Evolutionary conservation across 2,113 vertebrate genomes (phyloP).

Genomic region (Aptenodytes forsteri): DNA sequence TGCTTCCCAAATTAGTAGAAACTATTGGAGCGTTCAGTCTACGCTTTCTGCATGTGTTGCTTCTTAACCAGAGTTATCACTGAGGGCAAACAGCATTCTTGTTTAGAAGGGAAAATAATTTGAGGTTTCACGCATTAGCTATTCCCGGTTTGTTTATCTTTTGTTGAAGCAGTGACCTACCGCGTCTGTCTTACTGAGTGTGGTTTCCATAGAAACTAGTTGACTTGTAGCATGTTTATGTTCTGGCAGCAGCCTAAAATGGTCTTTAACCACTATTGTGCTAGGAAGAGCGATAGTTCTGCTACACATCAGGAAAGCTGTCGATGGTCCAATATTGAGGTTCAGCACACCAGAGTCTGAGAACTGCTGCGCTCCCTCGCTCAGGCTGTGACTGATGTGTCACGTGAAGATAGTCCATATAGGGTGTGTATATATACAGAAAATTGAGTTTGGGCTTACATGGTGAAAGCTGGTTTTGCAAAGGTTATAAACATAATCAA

Average conservation of each 20-base stretch:
- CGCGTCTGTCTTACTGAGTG: not conserved
- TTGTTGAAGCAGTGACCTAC: not conserved
- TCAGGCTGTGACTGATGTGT: not conserved
- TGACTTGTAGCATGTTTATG: not conserved
- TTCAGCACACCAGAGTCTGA: not conserved
- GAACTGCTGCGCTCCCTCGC: not conserved
- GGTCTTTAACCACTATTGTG: not conserved
- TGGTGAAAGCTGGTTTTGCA: not conserved
- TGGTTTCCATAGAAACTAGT: not conserved
- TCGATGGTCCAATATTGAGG: fast-evolving
- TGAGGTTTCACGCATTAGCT: not conserved
- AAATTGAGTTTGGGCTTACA: not conserved
- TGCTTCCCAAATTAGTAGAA: not conserved
- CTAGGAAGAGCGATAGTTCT: not conserved
- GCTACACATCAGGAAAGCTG: not conserved
- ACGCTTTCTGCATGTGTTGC: fast-evolving
- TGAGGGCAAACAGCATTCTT: not conserved
- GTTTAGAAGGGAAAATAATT: not conserved
- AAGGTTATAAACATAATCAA: not conserved
- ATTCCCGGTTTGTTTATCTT: not conserved
- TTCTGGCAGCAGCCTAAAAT: not conserved
- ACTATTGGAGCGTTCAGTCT: not conserved
- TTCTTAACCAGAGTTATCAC: not conserved
- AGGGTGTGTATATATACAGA: fast-evolving
- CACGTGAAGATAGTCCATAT: fast-evolving